Evolutionary conservation across 2,113 vertebrate genomes (phyloP).

Genomic region (Pollimyrus isidori): DNA sequence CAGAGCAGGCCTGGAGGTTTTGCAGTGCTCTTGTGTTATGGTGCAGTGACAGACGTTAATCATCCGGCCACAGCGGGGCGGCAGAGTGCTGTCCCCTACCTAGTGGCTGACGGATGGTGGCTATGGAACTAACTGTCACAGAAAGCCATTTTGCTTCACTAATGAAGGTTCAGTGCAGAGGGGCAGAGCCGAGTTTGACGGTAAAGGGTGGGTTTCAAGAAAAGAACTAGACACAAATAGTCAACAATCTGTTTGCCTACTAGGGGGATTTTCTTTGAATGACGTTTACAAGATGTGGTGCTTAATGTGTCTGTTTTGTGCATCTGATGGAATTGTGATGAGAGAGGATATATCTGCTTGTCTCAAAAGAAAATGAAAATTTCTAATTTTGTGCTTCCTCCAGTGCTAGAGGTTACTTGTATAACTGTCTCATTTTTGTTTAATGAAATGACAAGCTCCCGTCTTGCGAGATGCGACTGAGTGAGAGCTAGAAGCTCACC

Average conservation of each 20-base stretch:
- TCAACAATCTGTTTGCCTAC: background rate
- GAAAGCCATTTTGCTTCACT: background rate
- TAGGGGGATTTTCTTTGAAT: background rate
- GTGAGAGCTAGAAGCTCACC: background rate
- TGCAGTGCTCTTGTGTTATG: background rate
- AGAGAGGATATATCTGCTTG: background rate
- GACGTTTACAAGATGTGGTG: background rate
- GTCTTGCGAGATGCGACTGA: background rate
- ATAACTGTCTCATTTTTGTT: background rate
- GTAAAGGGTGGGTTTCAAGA: background rate
- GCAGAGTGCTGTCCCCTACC: background rate
- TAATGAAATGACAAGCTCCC: background rate
- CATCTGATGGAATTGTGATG: background rate
- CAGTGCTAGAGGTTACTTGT: background rate
- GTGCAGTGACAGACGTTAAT: background rate
- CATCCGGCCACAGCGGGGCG: background rate
- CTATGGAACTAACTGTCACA: background rate
- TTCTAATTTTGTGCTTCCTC: background rate
- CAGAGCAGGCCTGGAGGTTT: background rate
- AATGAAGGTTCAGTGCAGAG: background rate
- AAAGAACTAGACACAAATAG: slow-evolving; percentile 1
- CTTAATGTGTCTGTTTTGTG: background rate
- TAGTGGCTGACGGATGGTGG: background rate
- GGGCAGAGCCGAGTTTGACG: background rate
- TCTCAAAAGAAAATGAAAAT: background rate